Evolutionary conservation across 2,797 vertebrate species (phyloP).

Genomic region (Neostethus bicornis): DNA sequence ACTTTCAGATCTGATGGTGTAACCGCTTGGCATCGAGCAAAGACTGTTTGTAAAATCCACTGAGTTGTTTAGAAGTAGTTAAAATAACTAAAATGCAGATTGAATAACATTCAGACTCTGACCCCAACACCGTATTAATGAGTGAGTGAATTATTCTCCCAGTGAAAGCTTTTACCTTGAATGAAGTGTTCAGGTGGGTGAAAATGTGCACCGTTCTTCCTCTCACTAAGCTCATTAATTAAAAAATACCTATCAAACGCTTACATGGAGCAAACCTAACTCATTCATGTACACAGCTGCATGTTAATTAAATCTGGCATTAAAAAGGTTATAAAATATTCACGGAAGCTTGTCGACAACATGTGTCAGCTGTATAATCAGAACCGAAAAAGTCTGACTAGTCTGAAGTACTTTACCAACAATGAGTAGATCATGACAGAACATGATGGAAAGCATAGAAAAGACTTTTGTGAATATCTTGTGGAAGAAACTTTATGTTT

Average conservation of each 20-base stretch:
- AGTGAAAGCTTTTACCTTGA: slow-evolving; percentile 5
- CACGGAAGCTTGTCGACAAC: slow-evolving; percentile 43
- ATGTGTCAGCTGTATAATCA: slow-evolving; percentile 36
- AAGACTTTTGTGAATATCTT: neutral
- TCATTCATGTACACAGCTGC: slow-evolving; percentile 41
- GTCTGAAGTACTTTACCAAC: slow-evolving; percentile 40
- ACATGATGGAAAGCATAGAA: slow-evolving; percentile 7
- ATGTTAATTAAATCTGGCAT: slow-evolving; percentile 43
- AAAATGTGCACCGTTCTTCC: slow-evolving; percentile 7
- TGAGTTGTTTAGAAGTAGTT: slow-evolving; percentile 9
- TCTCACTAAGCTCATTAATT: slow-evolving; percentile 59
- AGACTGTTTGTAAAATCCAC: slow-evolving; percentile 49
- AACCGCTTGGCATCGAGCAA: slow-evolving; percentile 42
- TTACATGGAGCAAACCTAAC: slow-evolving; percentile 53
- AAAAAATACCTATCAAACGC: slow-evolving; percentile 42
- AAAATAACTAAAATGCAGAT: slow-evolving; percentile 24
- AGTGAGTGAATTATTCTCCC: neutral
- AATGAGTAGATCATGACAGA: slow-evolving; percentile 37
- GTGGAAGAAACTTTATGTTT: neutral
- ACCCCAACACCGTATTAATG: slow-evolving; percentile 8
- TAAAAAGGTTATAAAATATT: slow-evolving; percentile 54
- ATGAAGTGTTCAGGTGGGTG: neutral
- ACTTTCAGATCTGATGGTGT: slow-evolving; percentile 41
- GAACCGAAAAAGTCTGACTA: slow-evolving; percentile 35
- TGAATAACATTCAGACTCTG: slow-evolving; percentile 12